Percentiles rank a stretch among this genome's conserved stretches.
Conservation (phyloP, 2,113 vertebrate species). For the Pongo abelii region DNA sequence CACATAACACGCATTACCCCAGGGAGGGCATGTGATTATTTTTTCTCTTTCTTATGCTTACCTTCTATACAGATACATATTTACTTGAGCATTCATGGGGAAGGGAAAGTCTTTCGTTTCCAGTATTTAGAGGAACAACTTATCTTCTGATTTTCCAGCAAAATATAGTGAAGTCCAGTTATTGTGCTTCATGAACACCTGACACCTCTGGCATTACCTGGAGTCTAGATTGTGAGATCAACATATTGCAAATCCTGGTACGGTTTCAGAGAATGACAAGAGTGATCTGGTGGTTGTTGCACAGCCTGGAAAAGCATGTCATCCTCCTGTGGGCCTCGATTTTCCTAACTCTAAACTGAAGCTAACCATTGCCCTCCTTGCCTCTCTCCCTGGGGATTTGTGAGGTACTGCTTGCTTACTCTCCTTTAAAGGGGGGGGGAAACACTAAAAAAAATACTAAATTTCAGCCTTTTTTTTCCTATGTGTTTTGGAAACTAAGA, state of each 20-base stretch:
- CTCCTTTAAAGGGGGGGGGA: background rate
- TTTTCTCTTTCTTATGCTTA: background rate
- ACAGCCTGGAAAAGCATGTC: background rate
- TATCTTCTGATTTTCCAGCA: background rate
- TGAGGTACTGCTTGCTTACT: background rate
- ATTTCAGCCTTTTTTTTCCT: background rate
- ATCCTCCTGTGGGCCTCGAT: background rate
- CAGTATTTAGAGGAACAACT: background rate
- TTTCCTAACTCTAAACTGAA: background rate
- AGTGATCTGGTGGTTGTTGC: background rate
- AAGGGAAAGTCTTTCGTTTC: background rate
- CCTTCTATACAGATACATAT: background rate
- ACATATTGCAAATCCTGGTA: background rate
- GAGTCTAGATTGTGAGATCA: background rate
- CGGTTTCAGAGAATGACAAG: background rate
- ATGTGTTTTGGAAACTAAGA: background rate
- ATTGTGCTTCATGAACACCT: background rate
- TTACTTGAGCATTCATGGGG: background rate
- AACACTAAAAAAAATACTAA: constrained; percentile 29
- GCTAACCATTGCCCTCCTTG: background rate
- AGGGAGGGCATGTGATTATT: background rate
- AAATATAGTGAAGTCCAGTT: background rate
- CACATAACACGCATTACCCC: background rate
- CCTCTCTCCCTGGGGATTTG: background rate
- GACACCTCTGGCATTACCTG: background rate